Percentiles rank a stretch among this genome's conserved stretches.
These are phyloP conservation scores for Spheniscus humboldti DNA, from an alignment of 2,797 vertebrate genomes.

Conservation along the genomic window DNA sequence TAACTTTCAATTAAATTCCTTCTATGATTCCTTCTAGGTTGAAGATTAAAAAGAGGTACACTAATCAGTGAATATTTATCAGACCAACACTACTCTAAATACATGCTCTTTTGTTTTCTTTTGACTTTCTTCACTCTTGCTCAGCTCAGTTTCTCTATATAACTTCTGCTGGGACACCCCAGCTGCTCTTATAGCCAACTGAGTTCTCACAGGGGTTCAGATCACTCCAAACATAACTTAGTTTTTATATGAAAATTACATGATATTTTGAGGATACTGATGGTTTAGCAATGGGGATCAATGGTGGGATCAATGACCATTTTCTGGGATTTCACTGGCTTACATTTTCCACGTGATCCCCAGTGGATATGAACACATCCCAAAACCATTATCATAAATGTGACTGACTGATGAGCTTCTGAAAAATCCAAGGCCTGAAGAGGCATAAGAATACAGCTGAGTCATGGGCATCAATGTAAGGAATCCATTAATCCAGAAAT, in stretches of 20 bases:
- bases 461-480: fast-evolving
- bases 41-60: neutral
- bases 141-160: neutral
- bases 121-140: neutral
- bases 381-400: neutral
- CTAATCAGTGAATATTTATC: neutral
- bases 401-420: neutral
- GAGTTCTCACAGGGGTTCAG: neutral
- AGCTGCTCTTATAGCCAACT: neutral
- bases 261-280: neutral
- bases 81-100: neutral
- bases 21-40: neutral
- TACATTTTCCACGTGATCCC: neutral
- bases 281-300: neutral
- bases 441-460: neutral
- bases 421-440: neutral
- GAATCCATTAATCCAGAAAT: neutral
- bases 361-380: neutral
- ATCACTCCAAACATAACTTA: neutral
- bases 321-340: neutral
- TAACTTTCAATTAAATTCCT: neutral
- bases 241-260: neutral
- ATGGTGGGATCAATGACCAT: neutral
- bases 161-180: neutral
- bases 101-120: neutral